Percentiles rank a stretch among this genome's conserved stretches.
These are phyloP conservation scores for Temnothorax unifasciatus DNA, from an alignment of 2,888 invertebrate species.

Conservation along the genomic window DNA sequence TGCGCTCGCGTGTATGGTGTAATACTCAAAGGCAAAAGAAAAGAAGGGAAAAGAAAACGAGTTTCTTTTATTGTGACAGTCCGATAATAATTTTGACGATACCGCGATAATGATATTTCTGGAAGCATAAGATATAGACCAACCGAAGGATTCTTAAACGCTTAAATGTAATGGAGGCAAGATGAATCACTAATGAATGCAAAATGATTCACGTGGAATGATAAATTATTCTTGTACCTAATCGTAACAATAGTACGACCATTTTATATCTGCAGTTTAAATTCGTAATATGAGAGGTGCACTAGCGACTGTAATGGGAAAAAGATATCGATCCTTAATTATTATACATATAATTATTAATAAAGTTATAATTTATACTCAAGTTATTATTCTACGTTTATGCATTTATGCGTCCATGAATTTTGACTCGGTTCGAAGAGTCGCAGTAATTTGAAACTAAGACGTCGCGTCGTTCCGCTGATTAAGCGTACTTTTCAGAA, in stretches of 20 bases:
- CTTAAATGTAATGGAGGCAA: slow-evolving; percentile 1
- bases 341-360: background rate
- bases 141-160: background rate
- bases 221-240: slow-evolving; percentile 15
- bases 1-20: background rate
- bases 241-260: background rate
- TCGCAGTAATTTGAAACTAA: background rate
- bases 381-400: background rate
- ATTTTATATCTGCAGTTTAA: background rate
- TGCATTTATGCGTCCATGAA: background rate
- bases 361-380: background rate
- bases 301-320: background rate
- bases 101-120: background rate
- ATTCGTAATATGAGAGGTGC: background rate
- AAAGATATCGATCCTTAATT: background rate
- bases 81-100: slow-evolving; percentile 14
- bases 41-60: background rate
- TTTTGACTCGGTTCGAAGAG: background rate
- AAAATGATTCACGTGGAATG: background rate
- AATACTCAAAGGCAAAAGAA: background rate
- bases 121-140: background rate
- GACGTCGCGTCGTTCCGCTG: background rate
- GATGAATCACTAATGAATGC: background rate
- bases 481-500: slow-evolving; percentile 39
- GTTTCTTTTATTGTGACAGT: background rate